Evolutionary conservation across 2,888 invertebrate genomes (phyloP), one percentile per base, ranked within the genome.

Genomic region (Falcaria lacertinaria): DNA sequence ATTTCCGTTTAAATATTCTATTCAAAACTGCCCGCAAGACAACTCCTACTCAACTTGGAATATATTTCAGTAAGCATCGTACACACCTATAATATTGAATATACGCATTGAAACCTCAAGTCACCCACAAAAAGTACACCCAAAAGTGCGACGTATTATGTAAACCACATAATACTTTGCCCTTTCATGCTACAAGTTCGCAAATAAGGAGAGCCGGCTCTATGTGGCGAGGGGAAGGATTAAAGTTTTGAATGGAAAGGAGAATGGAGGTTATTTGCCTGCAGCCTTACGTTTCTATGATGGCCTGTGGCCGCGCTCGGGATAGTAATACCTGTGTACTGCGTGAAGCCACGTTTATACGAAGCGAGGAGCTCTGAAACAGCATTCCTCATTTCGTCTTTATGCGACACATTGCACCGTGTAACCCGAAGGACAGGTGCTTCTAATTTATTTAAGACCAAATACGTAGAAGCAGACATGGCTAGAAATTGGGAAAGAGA

Each of bases 241-340:
- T 54, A 57, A 25, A 37, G 37, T 37, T 37, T 37, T 14, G 36
- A 22, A 36, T 36, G 25, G 19, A 19, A 13, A 17, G 8, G 59
- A 50, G 60, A 65, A 63, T 69, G 64, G 66, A 70, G 64, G 63
- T 61, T 75, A 70, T 76, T 76, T 75, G 61, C 69, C 45, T 50
- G 71, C 67, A 67, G 69, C 67, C 55, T 60, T 63, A 59, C 69
- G 60, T 61, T 74, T 64, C 60, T 62, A 62, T 64, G 62, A 64
- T 64, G 54, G 65, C 70, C 70, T 50, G 54, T 64, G 68, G 73
- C 63, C 51, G 44, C 63, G 66, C 67, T 67, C 48, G 57, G 64
- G 68, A 69, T 53, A 53, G 46, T n/a, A n/a, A n/a, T 47, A 48
- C 45, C 57, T 54, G 19, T 22, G 22, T 22, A 7, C 2, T 28